These are phyloP conservation scores for Schizothorax lantsangensis DNA, from an alignment of 2,797 vertebrate genomes.

Conservation along the genomic window DNA sequence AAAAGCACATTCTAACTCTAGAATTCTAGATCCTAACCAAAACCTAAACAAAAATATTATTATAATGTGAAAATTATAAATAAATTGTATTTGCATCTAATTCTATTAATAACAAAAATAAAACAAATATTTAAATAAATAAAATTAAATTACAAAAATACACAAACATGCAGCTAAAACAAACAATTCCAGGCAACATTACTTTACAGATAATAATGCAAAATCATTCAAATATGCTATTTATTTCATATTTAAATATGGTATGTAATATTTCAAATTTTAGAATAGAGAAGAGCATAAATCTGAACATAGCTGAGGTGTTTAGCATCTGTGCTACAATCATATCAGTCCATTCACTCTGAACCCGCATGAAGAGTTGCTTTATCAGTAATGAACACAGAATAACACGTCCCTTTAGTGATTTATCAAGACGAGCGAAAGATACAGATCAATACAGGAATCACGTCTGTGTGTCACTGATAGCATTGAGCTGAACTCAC, in stretches of 20 bases:
- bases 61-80: too few species aligned
- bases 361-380: not conserved
- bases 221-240: not conserved
- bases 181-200: too few species aligned
- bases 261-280: not conserved
- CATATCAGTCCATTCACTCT: not conserved
- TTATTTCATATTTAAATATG: too few species aligned
- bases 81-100: too few species aligned
- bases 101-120: too few species aligned
- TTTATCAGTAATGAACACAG: not conserved
- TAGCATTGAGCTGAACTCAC: slow-evolving; percentile 14
- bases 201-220: not conserved
- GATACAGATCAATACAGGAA: not conserved
- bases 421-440: not conserved
- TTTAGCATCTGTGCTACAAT: not conserved
- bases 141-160: too few species aligned
- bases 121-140: too few species aligned
- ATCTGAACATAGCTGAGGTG: not conserved
- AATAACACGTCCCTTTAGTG: not conserved
- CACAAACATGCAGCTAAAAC: too few species aligned
- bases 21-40: too few species aligned
- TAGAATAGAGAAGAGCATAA: not conserved
- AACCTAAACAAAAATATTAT: too few species aligned
- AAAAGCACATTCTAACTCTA: too few species aligned
- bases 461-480: slow-evolving; percentile 13